Evolutionary conservation across 2,888 invertebrate genomes (phyloP).

Genomic region (Leptinotarsa peninsularis): DNA sequence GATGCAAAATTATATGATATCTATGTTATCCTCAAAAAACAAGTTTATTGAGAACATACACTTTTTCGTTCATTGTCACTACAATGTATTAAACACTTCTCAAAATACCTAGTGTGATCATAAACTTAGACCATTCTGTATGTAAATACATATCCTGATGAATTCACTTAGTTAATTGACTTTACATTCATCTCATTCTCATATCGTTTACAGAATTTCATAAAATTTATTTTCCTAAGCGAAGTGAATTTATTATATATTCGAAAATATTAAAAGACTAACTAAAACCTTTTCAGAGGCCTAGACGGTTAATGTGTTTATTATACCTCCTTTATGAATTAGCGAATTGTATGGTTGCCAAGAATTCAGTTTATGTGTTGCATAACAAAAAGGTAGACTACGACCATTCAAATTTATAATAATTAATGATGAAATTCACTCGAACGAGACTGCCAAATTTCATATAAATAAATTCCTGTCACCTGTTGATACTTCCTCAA

Average conservation of each 20-base stretch:
- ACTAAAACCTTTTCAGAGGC: not conserved
- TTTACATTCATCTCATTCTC: not conserved
- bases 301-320: constrained; percentile 28
- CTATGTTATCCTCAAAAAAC: no score
- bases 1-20: no score
- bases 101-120: no score
- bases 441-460: constrained; percentile 6
- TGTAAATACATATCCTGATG: not conserved
- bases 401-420: constrained; percentile 6
- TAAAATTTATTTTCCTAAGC: not conserved
- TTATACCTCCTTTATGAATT: constrained; percentile 37
- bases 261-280: constrained; percentile 9
- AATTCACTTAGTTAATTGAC: not conserved
- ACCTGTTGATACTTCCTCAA: constrained; percentile 6
- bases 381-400: constrained; percentile 21
- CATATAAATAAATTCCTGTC: constrained; percentile 2
- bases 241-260: not conserved
- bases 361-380: constrained; percentile 39
- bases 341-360: constrained; percentile 40
- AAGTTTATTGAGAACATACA: no score
- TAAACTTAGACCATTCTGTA: not conserved
- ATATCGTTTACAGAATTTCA: not conserved
- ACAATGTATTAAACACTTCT: no score
- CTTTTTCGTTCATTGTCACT: no score
- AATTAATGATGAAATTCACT: not conserved